Evolutionary conservation across 2,888 invertebrate species (phyloP).

Genomic region (Cylloceria caligata): DNA sequence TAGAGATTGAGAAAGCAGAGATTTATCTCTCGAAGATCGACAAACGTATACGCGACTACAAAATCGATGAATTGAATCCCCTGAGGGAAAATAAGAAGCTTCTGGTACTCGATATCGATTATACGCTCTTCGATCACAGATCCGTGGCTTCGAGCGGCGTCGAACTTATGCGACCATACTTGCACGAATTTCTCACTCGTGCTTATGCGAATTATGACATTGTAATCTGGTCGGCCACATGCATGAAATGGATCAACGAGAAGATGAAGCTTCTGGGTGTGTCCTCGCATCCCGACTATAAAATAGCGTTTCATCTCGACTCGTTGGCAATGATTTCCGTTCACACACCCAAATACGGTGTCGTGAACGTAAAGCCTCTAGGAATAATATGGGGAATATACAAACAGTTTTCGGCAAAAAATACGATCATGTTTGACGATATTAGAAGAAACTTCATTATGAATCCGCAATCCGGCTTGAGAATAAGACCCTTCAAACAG

Average conservation of each 20-base stretch:
- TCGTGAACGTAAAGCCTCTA: slow-evolving; percentile 97
- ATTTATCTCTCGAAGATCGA: slow-evolving; percentile 93
- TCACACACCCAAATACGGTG: slow-evolving; percentile 95
- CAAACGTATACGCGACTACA: slow-evolving; percentile 93
- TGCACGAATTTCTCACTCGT: slow-evolving; percentile 96
- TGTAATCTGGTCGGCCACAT: slow-evolving; percentile 99
- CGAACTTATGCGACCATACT: slow-evolving; percentile 97
- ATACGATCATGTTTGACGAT: slow-evolving; percentile 99
- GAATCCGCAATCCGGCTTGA: slow-evolving; percentile 97
- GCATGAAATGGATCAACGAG: slow-evolving; percentile 99
- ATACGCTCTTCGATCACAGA: slow-evolving; percentile 97
- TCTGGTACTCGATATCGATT: slow-evolving; percentile 97
- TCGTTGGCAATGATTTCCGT: slow-evolving; percentile 98
- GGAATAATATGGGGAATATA: slow-evolving; percentile 99
- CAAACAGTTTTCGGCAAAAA: slow-evolving; percentile 93
- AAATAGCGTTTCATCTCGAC: slow-evolving; percentile 96
- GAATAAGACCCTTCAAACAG: slow-evolving; percentile 95
- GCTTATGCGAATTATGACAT: slow-evolving; percentile 97
- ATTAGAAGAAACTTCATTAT: slow-evolving; percentile 97
- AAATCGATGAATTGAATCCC: slow-evolving; percentile 92
- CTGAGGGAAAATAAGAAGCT: slow-evolving; percentile 94
- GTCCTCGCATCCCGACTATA: slow-evolving; percentile 92
- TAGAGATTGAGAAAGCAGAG: slow-evolving; percentile 88
- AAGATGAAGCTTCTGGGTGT: slow-evolving; percentile 98
- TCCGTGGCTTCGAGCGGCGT: slow-evolving; percentile 95